Percentiles rank a stretch among this genome's conserved stretches.
These are phyloP conservation scores for Vesta saturnalis DNA, from an alignment of 2,888 invertebrate genomes.

Conservation along the genomic window DNA sequence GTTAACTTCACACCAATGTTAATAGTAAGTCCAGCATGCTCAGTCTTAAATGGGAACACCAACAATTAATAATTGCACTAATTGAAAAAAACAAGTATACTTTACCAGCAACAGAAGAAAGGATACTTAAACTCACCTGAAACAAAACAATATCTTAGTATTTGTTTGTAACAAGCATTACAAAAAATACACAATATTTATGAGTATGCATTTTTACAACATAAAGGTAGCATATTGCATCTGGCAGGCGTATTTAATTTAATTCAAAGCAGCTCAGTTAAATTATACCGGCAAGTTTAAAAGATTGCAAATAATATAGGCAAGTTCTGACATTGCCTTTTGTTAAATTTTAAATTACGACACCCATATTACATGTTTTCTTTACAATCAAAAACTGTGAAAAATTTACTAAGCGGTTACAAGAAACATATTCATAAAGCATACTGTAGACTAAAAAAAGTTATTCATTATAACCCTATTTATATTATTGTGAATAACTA, in stretches of 20 bases:
- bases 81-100: too few relatives aligned
- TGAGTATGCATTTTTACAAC: neutral
- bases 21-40: too few relatives aligned
- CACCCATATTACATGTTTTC: neutral
- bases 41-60: too few relatives aligned
- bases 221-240: neutral
- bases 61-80: too few relatives aligned
- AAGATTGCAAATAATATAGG: neutral
- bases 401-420: too few relatives aligned
- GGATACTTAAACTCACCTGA: neutral
- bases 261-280: neutral
- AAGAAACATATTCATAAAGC: too few relatives aligned
- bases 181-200: neutral
- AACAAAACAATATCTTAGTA: neutral
- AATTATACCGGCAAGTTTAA: neutral
- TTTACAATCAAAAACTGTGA: neutral
- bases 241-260: slow-evolving; percentile 1
- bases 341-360: neutral
- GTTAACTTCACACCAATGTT: too few relatives aligned
- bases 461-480: too few relatives aligned
- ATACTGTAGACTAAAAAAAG: too few relatives aligned
- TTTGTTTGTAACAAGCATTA: too few relatives aligned
- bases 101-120: neutral
- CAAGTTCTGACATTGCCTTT: neutral
- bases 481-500: too few relatives aligned